Conservation (phyloP, 2,888 invertebrate genomes). For the Chalcis sispes region DNA sequence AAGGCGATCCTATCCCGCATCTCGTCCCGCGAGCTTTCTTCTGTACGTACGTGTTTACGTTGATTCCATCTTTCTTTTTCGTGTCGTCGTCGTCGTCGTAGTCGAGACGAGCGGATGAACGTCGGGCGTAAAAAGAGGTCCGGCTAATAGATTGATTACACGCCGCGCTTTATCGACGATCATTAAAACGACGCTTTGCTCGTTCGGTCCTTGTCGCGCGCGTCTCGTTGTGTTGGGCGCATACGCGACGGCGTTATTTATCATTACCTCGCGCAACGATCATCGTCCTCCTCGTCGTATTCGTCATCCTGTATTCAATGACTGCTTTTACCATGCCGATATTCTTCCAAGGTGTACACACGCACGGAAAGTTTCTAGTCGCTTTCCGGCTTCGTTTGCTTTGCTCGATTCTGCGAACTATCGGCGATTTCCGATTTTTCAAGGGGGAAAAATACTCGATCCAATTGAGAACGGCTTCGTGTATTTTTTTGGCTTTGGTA, state of each 20-base stretch:
- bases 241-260: too few relatives aligned
- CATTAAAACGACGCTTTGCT: constrained; percentile 56
- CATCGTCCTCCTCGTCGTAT: too few relatives aligned
- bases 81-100: constrained; percentile 12
- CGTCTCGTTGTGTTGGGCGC: too few relatives aligned
- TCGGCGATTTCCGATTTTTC: background rate
- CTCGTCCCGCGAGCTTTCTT: constrained; percentile 25
- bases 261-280: too few relatives aligned
- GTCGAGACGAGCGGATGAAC: too few relatives aligned
- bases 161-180: constrained; percentile 63
- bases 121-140: constrained; percentile 56
- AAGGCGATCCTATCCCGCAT: constrained; percentile 17
- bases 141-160: constrained; percentile 65
- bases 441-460: background rate
- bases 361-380: too few relatives aligned
- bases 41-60: background rate
- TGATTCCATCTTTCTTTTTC: constrained; percentile 9
- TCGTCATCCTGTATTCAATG: too few relatives aligned
- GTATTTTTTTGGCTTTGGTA: background rate
- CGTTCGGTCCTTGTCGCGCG: constrained; percentile 46
- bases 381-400: background rate
- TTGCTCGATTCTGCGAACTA: background rate
- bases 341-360: too few relatives aligned
- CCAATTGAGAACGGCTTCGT: background rate
- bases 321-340: too few relatives aligned